Evolutionary conservation across 2,797 vertebrate genomes (phyloP).

Genomic region (Enteromius unitaeniatus): DNA sequence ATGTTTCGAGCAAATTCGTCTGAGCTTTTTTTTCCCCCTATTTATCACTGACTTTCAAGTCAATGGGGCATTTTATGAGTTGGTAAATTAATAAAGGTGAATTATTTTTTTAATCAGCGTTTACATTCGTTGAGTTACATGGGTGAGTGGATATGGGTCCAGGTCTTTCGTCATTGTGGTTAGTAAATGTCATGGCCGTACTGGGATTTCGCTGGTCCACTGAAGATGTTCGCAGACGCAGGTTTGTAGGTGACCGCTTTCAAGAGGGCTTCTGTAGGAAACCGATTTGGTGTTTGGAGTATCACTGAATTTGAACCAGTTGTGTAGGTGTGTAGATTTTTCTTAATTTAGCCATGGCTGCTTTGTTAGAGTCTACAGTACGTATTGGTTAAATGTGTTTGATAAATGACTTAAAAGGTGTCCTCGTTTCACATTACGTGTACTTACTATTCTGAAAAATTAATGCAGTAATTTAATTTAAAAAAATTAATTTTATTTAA

Average conservation of each 20-base stretch:
- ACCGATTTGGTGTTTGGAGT: not conserved
- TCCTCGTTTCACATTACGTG: not conserved
- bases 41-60: slow-evolving; percentile 43
- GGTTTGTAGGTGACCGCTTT: slow-evolving; percentile 25
- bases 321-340: not conserved
- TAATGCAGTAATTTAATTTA: not conserved
- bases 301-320: too few species aligned
- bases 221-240: slow-evolving; percentile 9
- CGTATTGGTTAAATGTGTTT: not conserved
- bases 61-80: slow-evolving; percentile 54
- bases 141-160: slow-evolving; percentile 46
- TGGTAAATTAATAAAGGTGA: slow-evolving; percentile 58
- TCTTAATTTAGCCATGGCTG: not conserved
- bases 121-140: slow-evolving; percentile 51
- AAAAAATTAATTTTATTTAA: not conserved
- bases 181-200: slow-evolving; percentile 49
- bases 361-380: too few species aligned
- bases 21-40: slow-evolving; percentile 3
- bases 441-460: not conserved
- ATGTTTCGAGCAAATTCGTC: slow-evolving; percentile 33
- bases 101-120: slow-evolving; percentile 54
- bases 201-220: slow-evolving; percentile 19
- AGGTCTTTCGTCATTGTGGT: slow-evolving; percentile 49
- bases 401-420: not conserved
- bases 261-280: not conserved